Percentiles rank a stretch among this genome's conserved stretches.
Conservation (phyloP, 2,113 vertebrate species). For the Bettongia penicillata region DNA sequence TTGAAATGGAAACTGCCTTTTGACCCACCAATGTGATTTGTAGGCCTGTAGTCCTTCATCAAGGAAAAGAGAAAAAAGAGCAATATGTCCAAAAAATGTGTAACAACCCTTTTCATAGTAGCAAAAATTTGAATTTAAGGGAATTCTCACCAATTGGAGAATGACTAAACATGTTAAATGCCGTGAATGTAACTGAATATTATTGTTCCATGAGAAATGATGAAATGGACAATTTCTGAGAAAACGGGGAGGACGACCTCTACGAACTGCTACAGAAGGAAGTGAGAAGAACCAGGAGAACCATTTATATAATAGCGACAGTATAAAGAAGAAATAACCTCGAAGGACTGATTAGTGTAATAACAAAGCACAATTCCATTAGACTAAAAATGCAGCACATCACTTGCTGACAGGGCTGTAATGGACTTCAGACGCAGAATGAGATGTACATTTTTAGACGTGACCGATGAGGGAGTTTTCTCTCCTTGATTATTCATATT, state of each 20-base stretch:
- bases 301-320: not conserved
- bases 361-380: not conserved
- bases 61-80: not conserved
- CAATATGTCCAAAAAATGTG: not conserved
- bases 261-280: not conserved
- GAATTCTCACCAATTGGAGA: too few relatives aligned
- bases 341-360: not conserved
- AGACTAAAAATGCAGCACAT: not conserved
- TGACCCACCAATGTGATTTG: not conserved
- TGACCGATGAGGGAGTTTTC: not conserved
- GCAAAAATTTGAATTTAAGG: not conserved
- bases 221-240: not conserved
- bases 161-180: too few relatives aligned
- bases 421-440: not conserved
- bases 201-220: not conserved
- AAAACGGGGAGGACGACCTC: not conserved
- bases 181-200: not conserved
- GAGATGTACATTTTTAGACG: not conserved
- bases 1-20: not conserved
- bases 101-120: not conserved
- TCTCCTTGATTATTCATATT: not conserved
- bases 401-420: too few relatives aligned
- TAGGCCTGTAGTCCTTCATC: not conserved
- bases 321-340: not conserved
- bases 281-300: not conserved